Evolutionary conservation across 2,113 vertebrate species (phyloP).

Genomic region (Pomatostomus ruficeps): DNA sequence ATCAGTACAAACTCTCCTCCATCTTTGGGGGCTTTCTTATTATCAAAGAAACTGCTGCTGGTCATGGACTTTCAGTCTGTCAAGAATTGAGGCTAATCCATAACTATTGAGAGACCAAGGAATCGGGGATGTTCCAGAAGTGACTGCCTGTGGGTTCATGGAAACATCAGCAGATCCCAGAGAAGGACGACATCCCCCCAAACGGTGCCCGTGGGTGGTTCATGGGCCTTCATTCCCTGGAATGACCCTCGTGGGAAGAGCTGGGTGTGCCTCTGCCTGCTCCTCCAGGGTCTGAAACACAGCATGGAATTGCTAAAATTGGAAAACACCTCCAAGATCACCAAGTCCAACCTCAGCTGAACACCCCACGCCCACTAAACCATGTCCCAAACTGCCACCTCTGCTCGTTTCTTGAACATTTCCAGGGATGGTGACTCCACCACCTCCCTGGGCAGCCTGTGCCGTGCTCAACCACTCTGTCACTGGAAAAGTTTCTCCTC

Average conservation of each 20-base stretch:
- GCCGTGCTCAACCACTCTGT: too few relatives aligned
- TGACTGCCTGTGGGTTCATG: rapidly evolving
- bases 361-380: rapidly evolving
- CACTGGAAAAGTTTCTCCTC: background rate
- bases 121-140: background rate
- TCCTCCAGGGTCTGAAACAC: background rate
- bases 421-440: rapidly evolving
- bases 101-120: background rate
- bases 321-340: background rate
- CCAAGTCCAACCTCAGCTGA: background rate
- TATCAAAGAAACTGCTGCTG: background rate
- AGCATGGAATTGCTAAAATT: too few relatives aligned
- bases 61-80: background rate
- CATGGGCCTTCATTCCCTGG: background rate
- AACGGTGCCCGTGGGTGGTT: rapidly evolving
- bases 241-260: rapidly evolving
- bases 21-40: background rate
- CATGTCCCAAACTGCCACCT: background rate
- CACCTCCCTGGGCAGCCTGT: too few relatives aligned
- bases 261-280: background rate
- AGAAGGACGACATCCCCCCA: rapidly evolving
- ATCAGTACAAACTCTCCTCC: background rate
- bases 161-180: background rate
- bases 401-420: rapidly evolving
- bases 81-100: rapidly evolving